Evolutionary conservation across 2,797 vertebrate species (phyloP), one percentile per base, ranked within the genome.

Genomic region (Sebastes wilsoni): DNA sequence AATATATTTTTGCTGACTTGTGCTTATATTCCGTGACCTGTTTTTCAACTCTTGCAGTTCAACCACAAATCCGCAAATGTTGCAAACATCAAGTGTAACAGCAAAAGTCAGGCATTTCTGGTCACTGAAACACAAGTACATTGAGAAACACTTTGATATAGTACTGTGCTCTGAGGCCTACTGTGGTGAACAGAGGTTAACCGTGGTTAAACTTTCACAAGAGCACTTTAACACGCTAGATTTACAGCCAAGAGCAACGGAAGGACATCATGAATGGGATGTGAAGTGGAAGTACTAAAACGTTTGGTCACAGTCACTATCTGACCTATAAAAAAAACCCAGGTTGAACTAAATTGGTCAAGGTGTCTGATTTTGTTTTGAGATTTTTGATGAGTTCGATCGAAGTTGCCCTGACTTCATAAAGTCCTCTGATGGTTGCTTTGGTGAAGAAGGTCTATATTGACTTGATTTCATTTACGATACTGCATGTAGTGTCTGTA

Each of bases 141-240:
- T 6, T 32, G 20, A 67, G 28, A 61, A 54, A 38, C 25, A 14
- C 46, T 32, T 25, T 61, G 8, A 59, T 22, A 4, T 25, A 25
- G 14, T 13, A 27, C 34, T 65, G 22, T 64, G 6, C 42, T 79
- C 4, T n/a, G 13, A 82, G 42, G 52, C 10, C 27, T 36, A 42
- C 65, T 69, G 46, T 25, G 61, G 27, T 46, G 11, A 78, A 36
- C 59, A 3, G 64, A 78, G 72, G 73, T 79, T 34, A 77, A 75
- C 74, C 42, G 59, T 58, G 61, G 68, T 82, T 82, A 84, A 88
- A 81, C 72, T 78, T 82, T 81, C 20, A 70, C 23, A n/a, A 60
- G 49, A 71, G 46, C n/a, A 27, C 28, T 61, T 30, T 1, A 46
- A 38, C n/a, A 3, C 25, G 27, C 42, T 5, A 56, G 71, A 77